Percentiles rank a stretch among this genome's conserved stretches.
Conservation (phyloP, 2,797 vertebrate genomes). For the Crax fasciolata region DNA sequence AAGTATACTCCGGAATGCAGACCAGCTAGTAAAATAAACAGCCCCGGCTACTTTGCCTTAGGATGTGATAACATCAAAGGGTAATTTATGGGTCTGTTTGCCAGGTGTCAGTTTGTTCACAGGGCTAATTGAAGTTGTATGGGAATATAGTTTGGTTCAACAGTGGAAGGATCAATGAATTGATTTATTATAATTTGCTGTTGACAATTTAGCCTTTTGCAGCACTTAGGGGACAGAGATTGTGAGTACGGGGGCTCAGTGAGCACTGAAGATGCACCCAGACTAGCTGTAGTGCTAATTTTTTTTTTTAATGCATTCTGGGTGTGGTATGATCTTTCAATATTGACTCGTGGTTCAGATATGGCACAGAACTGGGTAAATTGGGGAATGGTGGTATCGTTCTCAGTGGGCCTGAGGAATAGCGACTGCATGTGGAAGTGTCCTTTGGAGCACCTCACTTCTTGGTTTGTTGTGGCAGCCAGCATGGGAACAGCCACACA, state of each 20-base stretch:
- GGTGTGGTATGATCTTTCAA: background rate
- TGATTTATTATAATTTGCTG: slow-evolving; percentile 52
- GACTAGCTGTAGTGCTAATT: background rate
- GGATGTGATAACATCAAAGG: slow-evolving; percentile 53
- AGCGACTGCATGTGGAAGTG: background rate
- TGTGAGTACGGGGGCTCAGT: background rate
- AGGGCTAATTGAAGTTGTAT: slow-evolving; percentile 63
- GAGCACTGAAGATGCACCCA: background rate
- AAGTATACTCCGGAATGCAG: slow-evolving; percentile 24
- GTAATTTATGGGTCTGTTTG: slow-evolving; percentile 46
- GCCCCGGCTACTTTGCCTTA: background rate
- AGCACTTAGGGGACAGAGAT: slow-evolving; percentile 31
- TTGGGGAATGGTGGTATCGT: background rate
- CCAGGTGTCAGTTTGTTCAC: slow-evolving; percentile 55
- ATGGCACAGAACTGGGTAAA: background rate
- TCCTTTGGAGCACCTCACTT: background rate
- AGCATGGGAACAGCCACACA: background rate
- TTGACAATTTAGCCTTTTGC: slow-evolving; percentile 34
- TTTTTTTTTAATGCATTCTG: background rate
- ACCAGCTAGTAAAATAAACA: slow-evolving; percentile 42
- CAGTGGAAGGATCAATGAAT: slow-evolving; percentile 46
- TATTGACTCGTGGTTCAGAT: background rate
- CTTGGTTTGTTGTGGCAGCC: background rate
- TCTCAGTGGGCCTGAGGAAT: background rate
- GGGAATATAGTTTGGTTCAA: slow-evolving; percentile 28